These are phyloP conservation scores for Gracilinanus agilis DNA, from an alignment of 2,113 vertebrate species.

Conservation along the genomic window DNA sequence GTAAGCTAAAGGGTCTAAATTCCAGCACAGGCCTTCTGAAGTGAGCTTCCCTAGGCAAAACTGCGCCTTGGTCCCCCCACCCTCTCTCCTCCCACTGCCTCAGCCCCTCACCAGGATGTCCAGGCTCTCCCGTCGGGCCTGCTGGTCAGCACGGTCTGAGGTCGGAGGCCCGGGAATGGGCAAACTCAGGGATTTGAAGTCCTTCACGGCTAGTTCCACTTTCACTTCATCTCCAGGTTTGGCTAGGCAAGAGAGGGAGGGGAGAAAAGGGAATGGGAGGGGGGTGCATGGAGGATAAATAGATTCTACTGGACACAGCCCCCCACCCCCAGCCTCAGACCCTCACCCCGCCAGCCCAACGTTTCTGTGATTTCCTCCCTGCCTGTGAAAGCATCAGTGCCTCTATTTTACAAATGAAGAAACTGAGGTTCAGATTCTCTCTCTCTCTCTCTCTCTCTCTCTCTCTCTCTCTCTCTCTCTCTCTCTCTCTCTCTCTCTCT, in stretches of 20 bases:
- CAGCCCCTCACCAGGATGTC: slow-evolving; percentile 88
- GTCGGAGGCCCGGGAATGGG: slow-evolving; percentile 86
- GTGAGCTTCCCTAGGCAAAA: too few relatives aligned
- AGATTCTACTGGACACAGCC: background rate
- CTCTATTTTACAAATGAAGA: background rate
- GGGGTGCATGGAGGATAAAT: background rate
- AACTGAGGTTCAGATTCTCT: background rate
- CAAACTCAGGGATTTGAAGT: slow-evolving; percentile 89
- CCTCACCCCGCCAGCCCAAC: too few relatives aligned
- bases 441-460: too few relatives aligned
- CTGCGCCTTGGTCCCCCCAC: background rate
- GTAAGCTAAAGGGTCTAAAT: background rate
- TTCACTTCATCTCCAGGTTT: slow-evolving; percentile 93
- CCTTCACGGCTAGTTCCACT: slow-evolving; percentile 92
- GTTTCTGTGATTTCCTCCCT: background rate
- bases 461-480: too few relatives aligned
- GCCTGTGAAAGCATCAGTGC: background rate
- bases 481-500: too few relatives aligned
- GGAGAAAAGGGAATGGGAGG: slow-evolving; percentile 24
- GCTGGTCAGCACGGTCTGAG: slow-evolving; percentile 84
- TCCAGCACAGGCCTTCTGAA: background rate
- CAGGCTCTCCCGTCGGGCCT: slow-evolving; percentile 83
- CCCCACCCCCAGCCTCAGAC: background rate
- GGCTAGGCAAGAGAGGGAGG: slow-evolving; percentile 78
- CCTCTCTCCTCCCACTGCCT: background rate